phyloP scores from a whole-genome alignment of 2,113 vertebrate species.

The Pleuronectes platessa region DNA sequence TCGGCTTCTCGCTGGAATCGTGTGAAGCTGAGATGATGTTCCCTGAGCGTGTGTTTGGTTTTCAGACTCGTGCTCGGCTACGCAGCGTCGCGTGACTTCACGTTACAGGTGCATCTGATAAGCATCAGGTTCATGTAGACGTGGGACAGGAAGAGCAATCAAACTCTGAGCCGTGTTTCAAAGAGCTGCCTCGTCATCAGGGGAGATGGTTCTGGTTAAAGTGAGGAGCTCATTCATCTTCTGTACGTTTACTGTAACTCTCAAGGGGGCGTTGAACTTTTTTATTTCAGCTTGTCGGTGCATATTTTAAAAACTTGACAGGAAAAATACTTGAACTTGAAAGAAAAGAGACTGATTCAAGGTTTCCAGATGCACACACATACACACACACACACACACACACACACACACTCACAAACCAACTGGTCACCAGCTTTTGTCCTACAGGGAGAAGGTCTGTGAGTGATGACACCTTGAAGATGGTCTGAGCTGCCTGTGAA shows the following conservation, averaged over 20 bases:
- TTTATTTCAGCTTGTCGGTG: no score
- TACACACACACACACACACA: no score
- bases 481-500: no score
- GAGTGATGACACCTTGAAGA: no score
- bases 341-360: no score
- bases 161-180: slow-evolving; percentile 25
- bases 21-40: slow-evolving; percentile 12
- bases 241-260: background rate
- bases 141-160: slow-evolving; percentile 31
- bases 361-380: no score
- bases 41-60: no score
- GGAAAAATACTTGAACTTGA: no score
- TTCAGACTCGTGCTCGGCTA: background rate
- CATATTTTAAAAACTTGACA: no score
- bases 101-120: slow-evolving; percentile 17
- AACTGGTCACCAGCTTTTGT: no score
- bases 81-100: background rate
- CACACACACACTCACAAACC: no score
- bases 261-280: background rate
- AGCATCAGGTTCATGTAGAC: slow-evolving; percentile 25
- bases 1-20: slow-evolving; percentile 30
- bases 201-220: background rate
- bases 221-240: slow-evolving; percentile 45
- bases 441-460: no score
- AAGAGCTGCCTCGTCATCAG: slow-evolving; percentile 6